These are phyloP conservation scores for Philhelius pedissequus DNA, from an alignment of 2,888 invertebrate genomes.

Conservation along the genomic window DNA sequence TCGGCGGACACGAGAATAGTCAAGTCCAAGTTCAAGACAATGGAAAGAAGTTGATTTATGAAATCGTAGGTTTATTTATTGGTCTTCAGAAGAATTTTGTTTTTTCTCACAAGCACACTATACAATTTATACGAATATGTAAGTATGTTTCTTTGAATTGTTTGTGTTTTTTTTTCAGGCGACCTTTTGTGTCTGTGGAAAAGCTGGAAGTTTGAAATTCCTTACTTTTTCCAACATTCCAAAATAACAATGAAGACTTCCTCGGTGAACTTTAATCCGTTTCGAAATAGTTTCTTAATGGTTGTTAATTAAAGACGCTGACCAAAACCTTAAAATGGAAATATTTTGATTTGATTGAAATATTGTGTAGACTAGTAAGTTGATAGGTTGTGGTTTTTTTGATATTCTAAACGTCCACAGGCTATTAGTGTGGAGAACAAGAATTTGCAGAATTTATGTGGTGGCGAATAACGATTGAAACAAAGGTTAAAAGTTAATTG, in stretches of 20 bases:
- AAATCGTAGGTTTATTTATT: constrained; percentile 18
- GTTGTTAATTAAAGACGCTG: no score
- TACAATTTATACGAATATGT: constrained; percentile 15
- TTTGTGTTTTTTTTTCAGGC: not conserved
- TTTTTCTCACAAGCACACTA: not conserved
- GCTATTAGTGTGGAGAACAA: no score
- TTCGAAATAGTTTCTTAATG: not conserved
- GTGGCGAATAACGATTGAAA: no score
- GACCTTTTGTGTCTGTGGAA: not conserved
- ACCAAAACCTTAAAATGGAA: not conserved
- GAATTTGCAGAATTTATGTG: no score
- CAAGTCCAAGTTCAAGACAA: constrained; percentile 38
- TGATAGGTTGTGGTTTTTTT: no score
- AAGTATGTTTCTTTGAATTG: no score
- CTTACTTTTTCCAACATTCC: not conserved
- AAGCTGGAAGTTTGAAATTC: not conserved
- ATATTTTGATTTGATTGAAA: not conserved
- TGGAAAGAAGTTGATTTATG: constrained; percentile 15
- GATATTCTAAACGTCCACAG: no score
- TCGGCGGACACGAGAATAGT: constrained; percentile 8
- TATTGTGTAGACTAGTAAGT: no score
- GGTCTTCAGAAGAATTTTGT: not conserved
- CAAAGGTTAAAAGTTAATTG: no score
- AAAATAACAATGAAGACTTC: not conserved
- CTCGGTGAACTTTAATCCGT: not conserved